phyloP scores from a whole-genome alignment of 2,797 vertebrate genomes.

The Gallinago solitaria region DNA sequence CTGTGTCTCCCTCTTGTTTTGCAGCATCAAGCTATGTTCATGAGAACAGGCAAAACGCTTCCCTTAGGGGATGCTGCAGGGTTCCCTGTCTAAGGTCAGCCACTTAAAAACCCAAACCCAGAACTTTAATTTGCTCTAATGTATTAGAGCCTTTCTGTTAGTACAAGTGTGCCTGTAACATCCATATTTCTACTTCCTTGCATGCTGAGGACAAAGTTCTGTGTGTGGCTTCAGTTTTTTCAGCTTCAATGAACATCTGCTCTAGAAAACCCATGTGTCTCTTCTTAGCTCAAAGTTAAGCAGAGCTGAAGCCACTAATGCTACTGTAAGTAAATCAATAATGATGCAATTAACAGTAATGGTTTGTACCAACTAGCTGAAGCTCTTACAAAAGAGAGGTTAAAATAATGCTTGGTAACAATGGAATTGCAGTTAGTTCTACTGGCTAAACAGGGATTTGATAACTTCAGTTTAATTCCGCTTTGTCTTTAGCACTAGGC shows the following conservation, averaged over 20 bases:
- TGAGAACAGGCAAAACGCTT: constrained; percentile 4
- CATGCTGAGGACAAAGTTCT: neutral
- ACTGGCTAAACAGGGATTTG: neutral
- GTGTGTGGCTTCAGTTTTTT: neutral
- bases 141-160: neutral
- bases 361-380: neutral
- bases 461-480: neutral
- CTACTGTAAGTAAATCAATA: constrained; percentile 2
- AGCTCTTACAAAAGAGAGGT: neutral
- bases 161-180: neutral
- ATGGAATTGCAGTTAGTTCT: neutral
- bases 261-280: neutral
- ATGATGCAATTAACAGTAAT: neutral
- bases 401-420: neutral
- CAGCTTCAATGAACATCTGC: neutral
- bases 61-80: constrained; percentile 6
- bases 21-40: constrained; percentile 15
- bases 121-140: neutral
- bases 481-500: neutral
- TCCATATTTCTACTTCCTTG: neutral
- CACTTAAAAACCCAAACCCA: neutral
- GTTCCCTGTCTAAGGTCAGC: neutral
- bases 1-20: constrained; percentile 65
- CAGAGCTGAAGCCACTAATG: neutral
- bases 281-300: neutral